Evolutionary conservation across 2,888 invertebrate genomes (phyloP), one percentile per base, ranked within the genome.

Genomic region (Lasioglossum oenotherae): DNA sequence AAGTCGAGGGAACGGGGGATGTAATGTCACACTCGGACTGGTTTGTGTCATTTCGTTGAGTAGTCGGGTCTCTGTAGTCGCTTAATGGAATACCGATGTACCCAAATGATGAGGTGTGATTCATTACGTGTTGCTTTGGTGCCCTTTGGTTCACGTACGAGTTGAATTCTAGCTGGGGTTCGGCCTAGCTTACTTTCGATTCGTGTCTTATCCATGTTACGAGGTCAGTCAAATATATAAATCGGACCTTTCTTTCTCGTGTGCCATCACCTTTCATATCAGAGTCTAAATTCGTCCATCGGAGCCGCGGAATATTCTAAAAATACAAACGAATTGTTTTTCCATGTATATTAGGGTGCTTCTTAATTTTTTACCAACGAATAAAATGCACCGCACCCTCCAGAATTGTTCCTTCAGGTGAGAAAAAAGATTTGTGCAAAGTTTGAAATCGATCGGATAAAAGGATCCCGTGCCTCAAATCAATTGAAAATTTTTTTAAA

Each of bases 11-110:
- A 41, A 71, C 38, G 69, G 38, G 4, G 38, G 23, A 38, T 69
- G 69, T 23, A 69, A 38, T 38, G 69, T 38, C 35, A 38, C 69
- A 38, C 69, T 38, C 38, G 69, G 38, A 69, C 38, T 16, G 64
- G 64, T 23, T 38, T 69, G 69, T 69, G 35, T 69, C 38, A 69
- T 35, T 69, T 38, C 35, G 69, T 69, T 38, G 35, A 69, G 69
- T 38, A 69, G 38, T 38, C 38, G 23, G 23, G 69, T 69, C 69
- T 69, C 69, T 69, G 38, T 38, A 38, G 38, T 38, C 38, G 69
- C 35, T 69, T 35, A 69, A 69, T 69, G 69, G 69, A 69, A 64
- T 64, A 64, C 64, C 64, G 64, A 64, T 64, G 64, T 64, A 64
- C 31, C 64, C 64, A 2, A 64, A 64, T 31, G 31, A 64, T 64